Percentiles rank a stretch among this genome's conserved stretches.
Conservation (phyloP, 2,113 vertebrate species). For the Percopsis transmontana region DNA sequence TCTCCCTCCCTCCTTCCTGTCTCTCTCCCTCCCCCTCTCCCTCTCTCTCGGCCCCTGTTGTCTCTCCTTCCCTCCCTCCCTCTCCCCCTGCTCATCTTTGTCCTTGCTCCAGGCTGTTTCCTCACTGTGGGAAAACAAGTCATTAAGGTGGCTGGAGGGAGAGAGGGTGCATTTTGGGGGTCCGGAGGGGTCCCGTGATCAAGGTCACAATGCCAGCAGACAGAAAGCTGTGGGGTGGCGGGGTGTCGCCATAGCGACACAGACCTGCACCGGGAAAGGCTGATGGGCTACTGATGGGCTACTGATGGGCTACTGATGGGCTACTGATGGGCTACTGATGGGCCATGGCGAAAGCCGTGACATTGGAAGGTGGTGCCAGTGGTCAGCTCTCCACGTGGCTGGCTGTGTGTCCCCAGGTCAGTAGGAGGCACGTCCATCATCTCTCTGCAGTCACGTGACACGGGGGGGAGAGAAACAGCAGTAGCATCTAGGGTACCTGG, state of each 20-base stretch:
- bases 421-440: too few relatives aligned
- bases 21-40: background rate
- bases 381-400: too few relatives aligned
- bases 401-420: too few relatives aligned
- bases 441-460: too few relatives aligned
- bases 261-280: too few relatives aligned
- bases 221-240: slow-evolving; percentile 17
- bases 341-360: too few relatives aligned
- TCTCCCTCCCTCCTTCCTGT: background rate
- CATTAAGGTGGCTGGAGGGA: slow-evolving; percentile 65
- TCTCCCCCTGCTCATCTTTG: slow-evolving; percentile 60
- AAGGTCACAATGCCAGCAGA: slow-evolving; percentile 72
- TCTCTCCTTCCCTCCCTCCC: slow-evolving; percentile 30
- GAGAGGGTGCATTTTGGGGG: slow-evolving; percentile 35
- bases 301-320: too few relatives aligned
- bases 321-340: too few relatives aligned
- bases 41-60: slow-evolving; percentile 8
- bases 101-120: slow-evolving; percentile 42
- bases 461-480: too few relatives aligned
- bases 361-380: too few relatives aligned
- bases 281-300: slow-evolving; percentile 2
- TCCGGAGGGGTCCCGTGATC: slow-evolving; percentile 54
- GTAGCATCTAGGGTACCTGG: too few relatives aligned
- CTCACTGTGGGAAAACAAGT: slow-evolving; percentile 81
- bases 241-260: too few relatives aligned